A percentile compares a stretch with the other conserved stretches of the same genome.
Evolutionary conservation across 1,140 invertebrate genomes (phyloP).

Genomic region (Caerostris darwini): DNA sequence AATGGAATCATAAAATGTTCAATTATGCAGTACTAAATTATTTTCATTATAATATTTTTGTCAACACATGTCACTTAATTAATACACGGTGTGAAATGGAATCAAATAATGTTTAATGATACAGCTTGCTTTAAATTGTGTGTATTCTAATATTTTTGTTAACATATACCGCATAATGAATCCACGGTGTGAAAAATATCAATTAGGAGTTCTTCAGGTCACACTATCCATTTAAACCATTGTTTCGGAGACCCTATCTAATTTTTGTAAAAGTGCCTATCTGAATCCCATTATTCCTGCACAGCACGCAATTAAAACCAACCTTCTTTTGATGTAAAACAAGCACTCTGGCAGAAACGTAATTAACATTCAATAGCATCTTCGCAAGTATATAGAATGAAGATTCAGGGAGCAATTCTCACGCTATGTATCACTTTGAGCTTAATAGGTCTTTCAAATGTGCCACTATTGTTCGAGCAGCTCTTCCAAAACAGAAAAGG

Average conservation of each 20-base stretch:
- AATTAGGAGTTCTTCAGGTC: too few relatives aligned
- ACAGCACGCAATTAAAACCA: not conserved
- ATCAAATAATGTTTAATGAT: too few relatives aligned
- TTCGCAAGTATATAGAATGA: not conserved
- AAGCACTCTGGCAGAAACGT: not conserved
- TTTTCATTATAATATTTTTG: too few relatives aligned
- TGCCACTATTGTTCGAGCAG: not conserved
- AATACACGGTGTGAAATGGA: too few relatives aligned
- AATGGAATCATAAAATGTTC: too few relatives aligned
- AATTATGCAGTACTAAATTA: too few relatives aligned
- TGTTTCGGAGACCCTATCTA: not conserved
- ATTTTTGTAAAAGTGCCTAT: not conserved
- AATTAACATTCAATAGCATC: not conserved
- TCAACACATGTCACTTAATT: too few relatives aligned
- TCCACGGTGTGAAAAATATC: too few relatives aligned
- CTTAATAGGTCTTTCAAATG: not conserved
- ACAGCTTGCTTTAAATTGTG: too few relatives aligned
- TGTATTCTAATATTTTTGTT: too few relatives aligned
- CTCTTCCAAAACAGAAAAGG: not conserved
- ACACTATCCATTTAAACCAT: not conserved
- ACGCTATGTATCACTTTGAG: not conserved
- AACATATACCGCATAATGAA: too few relatives aligned
- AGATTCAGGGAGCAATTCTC: not conserved
- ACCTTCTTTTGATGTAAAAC: not conserved
- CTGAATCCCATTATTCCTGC: too few relatives aligned